A percentile compares a stretch with the other conserved stretches of the same genome.
Evolutionary conservation across 2,888 invertebrate species (phyloP).

Genomic region (Diarsia rubi): DNA sequence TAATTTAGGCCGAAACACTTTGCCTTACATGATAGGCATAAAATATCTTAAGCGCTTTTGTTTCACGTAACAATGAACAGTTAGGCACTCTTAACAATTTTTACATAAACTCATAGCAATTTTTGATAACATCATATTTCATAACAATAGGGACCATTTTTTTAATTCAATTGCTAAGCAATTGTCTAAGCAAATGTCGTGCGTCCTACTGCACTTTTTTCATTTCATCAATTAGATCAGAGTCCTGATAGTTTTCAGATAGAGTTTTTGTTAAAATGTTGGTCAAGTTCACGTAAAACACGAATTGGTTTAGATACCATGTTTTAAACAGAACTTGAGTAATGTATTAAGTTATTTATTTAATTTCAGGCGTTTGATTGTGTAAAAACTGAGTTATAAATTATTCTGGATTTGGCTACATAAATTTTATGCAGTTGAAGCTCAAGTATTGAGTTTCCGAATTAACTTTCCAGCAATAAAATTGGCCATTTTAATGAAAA

Average conservation of each 20-base stretch:
- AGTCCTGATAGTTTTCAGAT: conserved; percentile 15
- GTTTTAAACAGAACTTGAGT: conserved; percentile 1
- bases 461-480: not conserved
- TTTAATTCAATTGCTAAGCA: not conserved
- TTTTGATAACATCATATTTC: not conserved
- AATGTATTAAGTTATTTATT: not conserved
- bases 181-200: too few relatives aligned
- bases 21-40: conserved; percentile 18
- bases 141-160: not conserved
- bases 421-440: too few relatives aligned
- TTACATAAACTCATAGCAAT: too few relatives aligned
- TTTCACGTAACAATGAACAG: conserved; percentile 28
- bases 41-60: conserved; percentile 28
- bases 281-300: conserved; percentile 39
- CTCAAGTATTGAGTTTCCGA: not conserved
- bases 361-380: not conserved
- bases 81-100: not conserved
- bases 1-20: conserved; percentile 29
- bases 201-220: not conserved
- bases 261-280: conserved; percentile 40
- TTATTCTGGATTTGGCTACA: not conserved
- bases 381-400: not conserved
- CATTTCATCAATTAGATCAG: conserved; percentile 1
- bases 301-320: not conserved
- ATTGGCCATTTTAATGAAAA: not conserved